A percentile compares a stretch with the other conserved stretches of the same genome.
Conservation (phyloP, 2,113 vertebrate genomes). For the Rhizomys pruinosus region DNA sequence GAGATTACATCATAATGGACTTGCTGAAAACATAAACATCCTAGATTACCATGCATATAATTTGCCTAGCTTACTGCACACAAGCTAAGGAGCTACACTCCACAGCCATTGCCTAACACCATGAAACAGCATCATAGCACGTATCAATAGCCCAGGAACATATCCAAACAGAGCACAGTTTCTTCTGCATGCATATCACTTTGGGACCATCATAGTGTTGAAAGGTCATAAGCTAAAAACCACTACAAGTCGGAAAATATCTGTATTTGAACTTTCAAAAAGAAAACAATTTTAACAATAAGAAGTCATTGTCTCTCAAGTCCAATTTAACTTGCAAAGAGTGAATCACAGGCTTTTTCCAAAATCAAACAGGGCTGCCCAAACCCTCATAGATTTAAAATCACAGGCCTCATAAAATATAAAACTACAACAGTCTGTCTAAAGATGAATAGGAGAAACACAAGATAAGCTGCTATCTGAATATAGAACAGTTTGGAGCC, state of each 20-base stretch:
- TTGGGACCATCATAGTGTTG: not conserved
- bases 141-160: not conserved
- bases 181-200: not conserved
- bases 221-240: not conserved
- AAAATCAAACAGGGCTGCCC: not conserved
- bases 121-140: not conserved
- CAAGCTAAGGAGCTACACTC: not conserved
- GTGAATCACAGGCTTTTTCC: not conserved
- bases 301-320: not conserved
- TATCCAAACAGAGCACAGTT: not conserved
- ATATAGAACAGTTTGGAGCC: not conserved
- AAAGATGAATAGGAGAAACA: not conserved
- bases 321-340: not conserved
- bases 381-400: conserved; percentile 10
- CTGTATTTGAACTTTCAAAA: not conserved
- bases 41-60: not conserved
- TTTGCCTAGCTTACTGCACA: not conserved
- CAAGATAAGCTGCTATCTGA: not conserved
- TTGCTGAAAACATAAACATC: not conserved
- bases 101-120: too few species aligned
- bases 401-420: not conserved
- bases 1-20: not conserved
- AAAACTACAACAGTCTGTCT: not conserved
- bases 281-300: not conserved
- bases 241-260: not conserved